These are phyloP conservation scores for Metallyticus violacea DNA, from an alignment of 2,888 invertebrate species.

Conservation along the genomic window DNA sequence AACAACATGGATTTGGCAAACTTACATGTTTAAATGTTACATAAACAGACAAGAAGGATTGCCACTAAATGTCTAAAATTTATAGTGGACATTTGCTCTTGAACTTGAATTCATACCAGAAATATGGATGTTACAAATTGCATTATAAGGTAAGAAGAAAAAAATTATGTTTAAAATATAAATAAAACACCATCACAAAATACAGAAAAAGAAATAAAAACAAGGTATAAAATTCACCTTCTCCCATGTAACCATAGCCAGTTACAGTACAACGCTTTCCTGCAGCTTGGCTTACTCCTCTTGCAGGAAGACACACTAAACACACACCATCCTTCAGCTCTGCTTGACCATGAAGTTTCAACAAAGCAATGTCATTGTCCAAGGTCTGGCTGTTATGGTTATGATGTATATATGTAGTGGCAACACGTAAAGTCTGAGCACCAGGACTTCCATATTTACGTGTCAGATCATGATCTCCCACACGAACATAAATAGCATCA, in stretches of 20 bases:
- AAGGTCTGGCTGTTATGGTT: slow-evolving; percentile 93
- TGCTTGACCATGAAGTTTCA: slow-evolving; percentile 85
- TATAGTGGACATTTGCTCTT: too few species aligned
- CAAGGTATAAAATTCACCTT: slow-evolving; percentile 57
- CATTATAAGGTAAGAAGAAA: too few species aligned
- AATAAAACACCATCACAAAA: background rate
- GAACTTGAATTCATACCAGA: too few species aligned
- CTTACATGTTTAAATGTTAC: too few species aligned
- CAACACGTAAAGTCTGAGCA: slow-evolving; percentile 85
- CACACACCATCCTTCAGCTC: slow-evolving; percentile 83
- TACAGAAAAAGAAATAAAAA: background rate
- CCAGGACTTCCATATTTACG: slow-evolving; percentile 88
- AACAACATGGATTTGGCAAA: too few species aligned
- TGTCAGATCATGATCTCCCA: slow-evolving; percentile 89
- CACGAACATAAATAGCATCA: slow-evolving; percentile 89
- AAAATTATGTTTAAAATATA: too few species aligned
- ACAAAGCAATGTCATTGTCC: slow-evolving; percentile 89
- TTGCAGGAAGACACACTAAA: slow-evolving; percentile 82
- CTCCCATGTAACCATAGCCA: slow-evolving; percentile 94
- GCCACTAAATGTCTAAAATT: too few species aligned
- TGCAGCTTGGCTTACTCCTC: slow-evolving; percentile 84
- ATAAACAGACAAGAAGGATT: too few species aligned
- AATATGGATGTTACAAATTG: background rate
- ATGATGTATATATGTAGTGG: slow-evolving; percentile 92
- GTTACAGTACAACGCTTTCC: slow-evolving; percentile 91